A percentile compares a stretch with the other conserved stretches of the same genome.
Conservation (phyloP, 2,888 invertebrate genomes). For the Drosophila vallismaia region DNA sequence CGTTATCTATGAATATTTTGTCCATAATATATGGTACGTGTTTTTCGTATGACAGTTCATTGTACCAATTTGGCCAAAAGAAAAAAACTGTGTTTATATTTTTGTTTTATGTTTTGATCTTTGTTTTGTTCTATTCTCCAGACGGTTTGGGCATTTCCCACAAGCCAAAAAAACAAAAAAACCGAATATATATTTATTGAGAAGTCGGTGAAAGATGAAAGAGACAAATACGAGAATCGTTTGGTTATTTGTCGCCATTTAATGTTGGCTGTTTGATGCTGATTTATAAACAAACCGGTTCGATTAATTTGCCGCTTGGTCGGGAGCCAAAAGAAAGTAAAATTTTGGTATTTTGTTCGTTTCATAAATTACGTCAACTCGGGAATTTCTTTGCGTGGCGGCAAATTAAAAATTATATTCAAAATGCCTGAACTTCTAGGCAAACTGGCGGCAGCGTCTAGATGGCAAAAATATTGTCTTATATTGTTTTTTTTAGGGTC, state of each 20-base stretch:
- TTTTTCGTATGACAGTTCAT: constrained; percentile 56
- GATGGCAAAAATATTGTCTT: constrained; percentile 19
- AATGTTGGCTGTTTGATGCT: constrained; percentile 22
- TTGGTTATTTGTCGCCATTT: constrained; percentile 66
- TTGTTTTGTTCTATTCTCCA: constrained; percentile 46
- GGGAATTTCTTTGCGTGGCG: constrained; percentile 22
- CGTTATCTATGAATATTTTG: constrained; percentile 22
- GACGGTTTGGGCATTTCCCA: constrained; percentile 52
- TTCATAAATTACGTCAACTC: constrained; percentile 44
- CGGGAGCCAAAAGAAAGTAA: constrained; percentile 59
- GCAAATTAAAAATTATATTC: constrained; percentile 20
- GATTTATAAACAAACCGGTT: constrained; percentile 67
- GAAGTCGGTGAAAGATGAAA: constrained; percentile 53
- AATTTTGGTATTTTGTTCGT: constrained; percentile 42
- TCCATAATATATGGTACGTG: constrained; percentile 16
- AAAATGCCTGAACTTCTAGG: constrained; percentile 3
- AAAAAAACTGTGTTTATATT: constrained; percentile 37
- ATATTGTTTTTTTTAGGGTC: constrained; percentile 4
- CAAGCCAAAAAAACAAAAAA: constrained; percentile 12
- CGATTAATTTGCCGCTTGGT: constrained; percentile 38
- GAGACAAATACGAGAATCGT: constrained; percentile 31
- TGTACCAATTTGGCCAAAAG: constrained; percentile 47
- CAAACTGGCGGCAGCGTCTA: background rate
- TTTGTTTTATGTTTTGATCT: constrained; percentile 27
- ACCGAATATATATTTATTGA: background rate